phyloP scores from a whole-genome alignment of 2,888 invertebrate genomes.

The Lamellibrachia columna region DNA sequence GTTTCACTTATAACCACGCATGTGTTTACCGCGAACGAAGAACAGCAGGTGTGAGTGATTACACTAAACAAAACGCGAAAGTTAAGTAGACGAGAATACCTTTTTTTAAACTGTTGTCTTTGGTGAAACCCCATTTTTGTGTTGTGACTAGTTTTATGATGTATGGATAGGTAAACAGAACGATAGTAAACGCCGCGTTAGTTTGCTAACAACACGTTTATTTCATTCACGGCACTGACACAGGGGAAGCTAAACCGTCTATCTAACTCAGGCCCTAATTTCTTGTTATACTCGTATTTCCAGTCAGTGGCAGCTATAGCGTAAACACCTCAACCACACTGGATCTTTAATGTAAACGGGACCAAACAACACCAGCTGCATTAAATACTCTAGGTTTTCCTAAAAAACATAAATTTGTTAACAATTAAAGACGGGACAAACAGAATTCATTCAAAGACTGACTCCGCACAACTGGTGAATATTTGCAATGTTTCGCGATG shows the following conservation, averaged over 20 bases:
- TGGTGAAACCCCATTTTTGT: no score
- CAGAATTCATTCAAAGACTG: neutral
- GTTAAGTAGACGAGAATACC: no score
- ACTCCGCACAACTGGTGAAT: constrained; percentile 4
- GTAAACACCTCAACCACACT: neutral
- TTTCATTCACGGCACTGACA: constrained; percentile 1
- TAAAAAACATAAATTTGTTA: neutral
- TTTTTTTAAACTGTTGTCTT: no score
- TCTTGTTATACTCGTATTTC: neutral
- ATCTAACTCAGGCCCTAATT: constrained; percentile 3
- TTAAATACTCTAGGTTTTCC: neutral
- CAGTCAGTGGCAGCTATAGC: constrained; percentile 10
- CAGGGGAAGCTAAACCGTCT: neutral
- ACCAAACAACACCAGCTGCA: neutral
- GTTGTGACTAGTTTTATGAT: no score
- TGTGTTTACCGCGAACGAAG: no score
- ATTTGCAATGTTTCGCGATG: neutral
- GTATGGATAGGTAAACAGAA: neutral
- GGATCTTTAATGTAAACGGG: neutral
- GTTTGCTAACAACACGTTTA: neutral
- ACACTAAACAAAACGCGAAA: no score
- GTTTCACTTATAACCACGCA: no score
- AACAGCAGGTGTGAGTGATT: no score
- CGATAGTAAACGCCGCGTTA: neutral
- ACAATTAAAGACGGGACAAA: constrained; percentile 16